These are phyloP conservation scores for Lerema accius DNA, from an alignment of 1,140 invertebrate genomes.

Conservation along the genomic window DNA sequence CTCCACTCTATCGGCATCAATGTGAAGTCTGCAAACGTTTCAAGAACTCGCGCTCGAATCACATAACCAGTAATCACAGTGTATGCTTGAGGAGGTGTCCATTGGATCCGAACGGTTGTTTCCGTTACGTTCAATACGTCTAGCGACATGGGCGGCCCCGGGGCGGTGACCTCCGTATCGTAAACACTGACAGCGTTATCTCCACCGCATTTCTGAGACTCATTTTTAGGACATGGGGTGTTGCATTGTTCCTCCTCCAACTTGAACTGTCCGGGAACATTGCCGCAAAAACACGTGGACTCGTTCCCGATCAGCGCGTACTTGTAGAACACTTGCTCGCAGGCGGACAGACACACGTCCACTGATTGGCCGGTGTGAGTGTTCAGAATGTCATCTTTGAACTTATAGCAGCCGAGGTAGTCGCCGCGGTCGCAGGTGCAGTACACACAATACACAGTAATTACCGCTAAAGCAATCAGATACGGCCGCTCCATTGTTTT, in stretches of 20 bases:
- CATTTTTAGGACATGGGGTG: slow-evolving; percentile 80
- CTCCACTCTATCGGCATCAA: slow-evolving; percentile 74
- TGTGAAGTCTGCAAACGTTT: slow-evolving; percentile 73
- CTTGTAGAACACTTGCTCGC: slow-evolving; percentile 75
- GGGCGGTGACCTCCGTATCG: slow-evolving; percentile 75
- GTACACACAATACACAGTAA: slow-evolving; percentile 37
- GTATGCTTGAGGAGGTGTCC: slow-evolving; percentile 75
- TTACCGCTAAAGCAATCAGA: slow-evolving; percentile 37
- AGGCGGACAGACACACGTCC: slow-evolving; percentile 72
- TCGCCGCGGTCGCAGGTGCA: slow-evolving; percentile 61
- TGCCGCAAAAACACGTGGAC: slow-evolving; percentile 75
- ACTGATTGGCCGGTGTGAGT: slow-evolving; percentile 73
- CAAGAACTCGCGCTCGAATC: slow-evolving; percentile 71
- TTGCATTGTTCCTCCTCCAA: slow-evolving; percentile 64
- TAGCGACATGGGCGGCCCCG: slow-evolving; percentile 77
- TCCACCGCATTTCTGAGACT: slow-evolving; percentile 82
- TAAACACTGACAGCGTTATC: slow-evolving; percentile 81
- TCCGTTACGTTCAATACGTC: slow-evolving; percentile 77
- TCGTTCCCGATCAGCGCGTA: slow-evolving; percentile 74
- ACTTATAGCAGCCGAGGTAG: slow-evolving; percentile 68
- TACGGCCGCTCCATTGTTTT: slow-evolving; percentile 62
- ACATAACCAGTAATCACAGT: slow-evolving; percentile 76
- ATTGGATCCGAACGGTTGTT: slow-evolving; percentile 78
- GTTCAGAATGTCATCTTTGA: slow-evolving; percentile 65
- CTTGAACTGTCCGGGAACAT: slow-evolving; percentile 61